Evolutionary conservation across 2,888 invertebrate species (phyloP).

Genomic region (Schizotus pectinicornis): DNA sequence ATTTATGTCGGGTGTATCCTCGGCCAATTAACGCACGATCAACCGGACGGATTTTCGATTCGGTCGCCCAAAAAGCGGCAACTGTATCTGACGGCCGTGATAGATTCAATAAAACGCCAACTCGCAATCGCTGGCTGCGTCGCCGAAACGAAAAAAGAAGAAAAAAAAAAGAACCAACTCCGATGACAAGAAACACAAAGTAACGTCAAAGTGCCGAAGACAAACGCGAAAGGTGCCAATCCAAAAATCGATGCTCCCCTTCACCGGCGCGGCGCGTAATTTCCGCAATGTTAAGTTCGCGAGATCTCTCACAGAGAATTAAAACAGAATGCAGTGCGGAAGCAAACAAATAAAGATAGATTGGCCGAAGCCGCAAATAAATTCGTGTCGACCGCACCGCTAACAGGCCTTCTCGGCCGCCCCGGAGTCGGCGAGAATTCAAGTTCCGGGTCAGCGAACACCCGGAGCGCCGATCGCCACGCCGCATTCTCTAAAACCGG

Average conservation of each 20-base stretch:
- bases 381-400: constrained; percentile 40
- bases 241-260: too few species aligned
- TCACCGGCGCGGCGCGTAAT: too few species aligned
- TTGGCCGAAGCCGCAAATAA: constrained; percentile 37
- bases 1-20: background rate
- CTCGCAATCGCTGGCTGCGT: too few species aligned
- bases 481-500: constrained; percentile 34
- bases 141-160: too few species aligned
- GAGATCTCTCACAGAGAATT: constrained; percentile 26
- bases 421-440: constrained; percentile 36
- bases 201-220: too few species aligned
- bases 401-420: constrained; percentile 36
- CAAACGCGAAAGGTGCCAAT: too few species aligned
- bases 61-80: too few species aligned
- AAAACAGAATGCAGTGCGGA: constrained; percentile 31
- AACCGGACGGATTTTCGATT: background rate
- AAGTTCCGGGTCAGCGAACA: constrained; percentile 41
- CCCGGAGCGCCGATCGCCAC: constrained; percentile 30
- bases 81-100: too few species aligned
- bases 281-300: too few species aligned
- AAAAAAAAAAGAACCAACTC: too few species aligned
- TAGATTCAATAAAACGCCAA: too few species aligned
- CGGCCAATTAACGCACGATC: background rate
- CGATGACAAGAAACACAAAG: too few species aligned
- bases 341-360: constrained; percentile 40